Evolutionary conservation across 2,888 invertebrate genomes (phyloP), one percentile per base, ranked within the genome.

Genomic region (Drosophila atripex): DNA sequence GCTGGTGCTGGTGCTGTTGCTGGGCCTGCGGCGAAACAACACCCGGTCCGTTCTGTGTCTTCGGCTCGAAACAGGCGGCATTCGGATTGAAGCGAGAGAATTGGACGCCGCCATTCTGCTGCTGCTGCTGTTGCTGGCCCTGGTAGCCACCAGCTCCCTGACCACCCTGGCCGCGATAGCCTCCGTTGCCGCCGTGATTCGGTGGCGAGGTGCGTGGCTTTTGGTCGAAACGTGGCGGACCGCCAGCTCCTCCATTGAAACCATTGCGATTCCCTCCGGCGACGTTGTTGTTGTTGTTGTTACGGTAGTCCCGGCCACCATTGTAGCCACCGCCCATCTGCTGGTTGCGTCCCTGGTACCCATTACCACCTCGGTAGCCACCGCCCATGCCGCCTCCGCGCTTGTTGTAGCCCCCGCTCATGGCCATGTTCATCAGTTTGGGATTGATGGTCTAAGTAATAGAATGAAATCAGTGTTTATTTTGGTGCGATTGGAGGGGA

Each of bases 351-450:
- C 80, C 88, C 61, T 90, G 89, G 25, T 87, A 85, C 59, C 89
- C 87, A 35, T 53, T 63, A 50, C 47, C 57, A 53, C 88, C 88
- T 4, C 85, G 80, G 32, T 87, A 86, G 32, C 80, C 78, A n/a
- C 74, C 86, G 25, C 76, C 86, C 71, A 88, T 89, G 54, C 77
- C 78, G 46, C 68, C 78, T 18, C 85, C 82, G 23, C 78, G 77
- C 43, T 89, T 89, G 64, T 90, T 90, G 45, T 86, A 90, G 47
- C 89, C 88, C 8, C 87, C 80, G 64, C 88, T 88, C 23, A 90
- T 89, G 8, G 95, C 95, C 91, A 97, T 92, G 88, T 96, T 96
- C 90, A 95, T 93, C 50, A 98, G 92, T 89, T 96, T 96, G 0
- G 98, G 98, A 91, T 98, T 98, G 71, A 98, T 96, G 47, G 95